Base-by-base conservation (phyloP, 1,140 invertebrate genomes). In the Heliconius nattereri region DNA sequence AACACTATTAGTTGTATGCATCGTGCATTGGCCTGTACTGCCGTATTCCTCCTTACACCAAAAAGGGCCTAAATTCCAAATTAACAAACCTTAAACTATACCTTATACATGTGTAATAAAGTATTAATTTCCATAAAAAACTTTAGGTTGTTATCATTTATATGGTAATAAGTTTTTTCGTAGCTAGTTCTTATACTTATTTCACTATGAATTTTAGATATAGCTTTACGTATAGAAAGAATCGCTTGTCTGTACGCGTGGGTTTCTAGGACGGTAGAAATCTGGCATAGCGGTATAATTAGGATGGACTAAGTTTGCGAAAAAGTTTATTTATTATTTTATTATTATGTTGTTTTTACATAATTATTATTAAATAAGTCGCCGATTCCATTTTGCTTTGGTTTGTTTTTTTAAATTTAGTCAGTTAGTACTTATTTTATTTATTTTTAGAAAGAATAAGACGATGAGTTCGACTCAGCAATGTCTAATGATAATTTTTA, bases 201-300 rank as follows among this genome's bases (percentile, higher is more conserved):
- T 93, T 91, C 88, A 88, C 88, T 93, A 94, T 94, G 93, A 93
- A 94, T 92, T 93, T 94, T 94, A 93, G 93, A 85, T 94, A 94
- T 92, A 92, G 87, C 86, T 88, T 90, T 90, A 89, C 89, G 86
- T 93, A 91, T 94, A 89, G 93, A 94, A 94, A 94, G 93, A 94
- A 94, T 92, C 93, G 90, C 84, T 89, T 81, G 87, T 88, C 90
- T 90, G 93, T 94, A 86, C 89, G 92, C 89, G 92, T 91, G 81
- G 81, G 86, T 92, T 91, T 93, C 90, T 94, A 89, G 92, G 93
- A 93, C 92, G 83, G 87, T 93, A 92, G 92, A 94, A 93, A 92
- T 92, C 92, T 79, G 76, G 76, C 82, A 80, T 84, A 84, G 81
- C 83, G 83, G 83, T 84, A 84, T 84, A 84, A 82, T 84, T 80